Evolutionary conservation across 2,113 vertebrate genomes (phyloP).

Genomic region (Pomatostomus ruficeps): DNA sequence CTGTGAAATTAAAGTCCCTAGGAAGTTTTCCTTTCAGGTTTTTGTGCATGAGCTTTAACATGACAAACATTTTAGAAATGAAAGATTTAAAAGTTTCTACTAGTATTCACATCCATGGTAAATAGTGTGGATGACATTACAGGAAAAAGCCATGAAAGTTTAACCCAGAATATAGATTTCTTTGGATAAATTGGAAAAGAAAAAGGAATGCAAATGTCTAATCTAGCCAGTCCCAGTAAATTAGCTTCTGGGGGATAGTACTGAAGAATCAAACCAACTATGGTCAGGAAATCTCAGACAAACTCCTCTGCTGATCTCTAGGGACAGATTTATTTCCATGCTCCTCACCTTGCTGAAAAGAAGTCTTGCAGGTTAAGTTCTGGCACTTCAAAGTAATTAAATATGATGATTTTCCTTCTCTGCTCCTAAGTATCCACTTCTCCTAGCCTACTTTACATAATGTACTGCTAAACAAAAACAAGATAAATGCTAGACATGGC

Average conservation of each 20-base stretch:
- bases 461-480: not conserved
- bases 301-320: not conserved
- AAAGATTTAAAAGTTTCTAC: not conserved
- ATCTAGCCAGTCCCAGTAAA: not conserved
- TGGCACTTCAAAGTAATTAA: not conserved
- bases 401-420: not conserved
- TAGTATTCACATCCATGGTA: not conserved
- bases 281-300: not conserved
- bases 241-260: not conserved
- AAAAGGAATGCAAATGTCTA: not conserved
- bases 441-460: not conserved
- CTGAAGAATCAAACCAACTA: not conserved
- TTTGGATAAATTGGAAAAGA: not conserved
- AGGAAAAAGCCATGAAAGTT: not conserved
- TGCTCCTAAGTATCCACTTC: not conserved
- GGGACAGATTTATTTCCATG: not conserved
- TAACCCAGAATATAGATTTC: not conserved
- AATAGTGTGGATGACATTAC: not conserved
- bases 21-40: not conserved
- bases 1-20: not conserved
- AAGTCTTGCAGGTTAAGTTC: not conserved
- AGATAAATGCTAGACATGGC: not conserved
- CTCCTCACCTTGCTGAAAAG: not conserved
- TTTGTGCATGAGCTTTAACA: not conserved
- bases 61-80: not conserved